These are phyloP conservation scores for Clarias batrachus DNA, from an alignment of 2,113 vertebrate species.

Conservation along the genomic window DNA sequence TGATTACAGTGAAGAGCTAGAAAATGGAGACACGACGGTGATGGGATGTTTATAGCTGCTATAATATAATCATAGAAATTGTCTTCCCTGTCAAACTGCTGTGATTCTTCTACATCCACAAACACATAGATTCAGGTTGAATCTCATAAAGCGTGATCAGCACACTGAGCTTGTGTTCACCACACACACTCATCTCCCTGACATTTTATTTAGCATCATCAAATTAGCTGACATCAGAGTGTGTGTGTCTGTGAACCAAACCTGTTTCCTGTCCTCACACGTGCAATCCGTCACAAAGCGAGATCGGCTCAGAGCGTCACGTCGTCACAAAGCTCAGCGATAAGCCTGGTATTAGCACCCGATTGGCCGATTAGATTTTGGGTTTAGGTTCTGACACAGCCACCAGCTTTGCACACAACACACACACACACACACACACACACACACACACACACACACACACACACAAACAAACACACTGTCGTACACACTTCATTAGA, in stretches of 20 bases:
- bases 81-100: background rate
- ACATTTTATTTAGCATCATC: constrained; percentile 6
- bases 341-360: constrained; percentile 31
- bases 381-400: constrained; percentile 19
- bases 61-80: background rate
- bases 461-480: background rate
- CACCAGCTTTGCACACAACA: background rate
- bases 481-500: constrained; percentile 33
- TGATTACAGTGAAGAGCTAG: background rate
- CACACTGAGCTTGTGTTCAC: background rate
- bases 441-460: constrained; percentile 13
- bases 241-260: constrained; percentile 20
- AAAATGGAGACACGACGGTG: background rate
- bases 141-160: background rate
- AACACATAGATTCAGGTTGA: background rate
- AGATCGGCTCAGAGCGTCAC: constrained; percentile 23
- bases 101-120: background rate
- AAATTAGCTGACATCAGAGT: constrained; percentile 19
- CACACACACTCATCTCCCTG: constrained; percentile 9
- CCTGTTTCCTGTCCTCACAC: background rate
- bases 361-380: constrained; percentile 35
- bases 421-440: background rate
- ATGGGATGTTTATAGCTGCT: background rate
- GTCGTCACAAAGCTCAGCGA: constrained; percentile 13
- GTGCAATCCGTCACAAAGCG: background rate